These are phyloP conservation scores for Drosophila nigromelanica DNA, from an alignment of 1,140 invertebrate genomes.

Conservation along the genomic window DNA sequence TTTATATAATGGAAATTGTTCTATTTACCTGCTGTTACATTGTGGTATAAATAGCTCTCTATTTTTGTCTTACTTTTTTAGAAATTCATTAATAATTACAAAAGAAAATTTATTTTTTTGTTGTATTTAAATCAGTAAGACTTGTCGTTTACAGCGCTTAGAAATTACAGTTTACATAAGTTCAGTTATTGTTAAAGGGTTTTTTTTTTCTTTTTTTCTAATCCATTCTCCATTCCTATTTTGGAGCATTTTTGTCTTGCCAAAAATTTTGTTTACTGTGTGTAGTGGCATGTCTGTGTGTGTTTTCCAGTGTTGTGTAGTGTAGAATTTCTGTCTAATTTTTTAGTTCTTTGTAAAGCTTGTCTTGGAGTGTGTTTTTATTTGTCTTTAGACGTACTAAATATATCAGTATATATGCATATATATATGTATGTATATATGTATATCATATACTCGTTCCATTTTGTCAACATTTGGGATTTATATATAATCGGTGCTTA, in stretches of 20 bases:
- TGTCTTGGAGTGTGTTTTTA: conserved; percentile 5
- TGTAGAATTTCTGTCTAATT: conserved; percentile 5
- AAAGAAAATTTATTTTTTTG: conserved; percentile 25
- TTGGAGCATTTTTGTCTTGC: conserved; percentile 38
- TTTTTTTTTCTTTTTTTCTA: conserved; percentile 18
- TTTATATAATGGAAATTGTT: conserved; percentile 4
- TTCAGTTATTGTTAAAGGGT: conserved; percentile 50
- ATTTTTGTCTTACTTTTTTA: conserved; percentile 15
- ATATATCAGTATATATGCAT: conserved; percentile 11
- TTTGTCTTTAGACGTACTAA: conserved; percentile 9
- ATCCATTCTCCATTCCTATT: conserved; percentile 15
- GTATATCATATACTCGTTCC: conserved; percentile 41
- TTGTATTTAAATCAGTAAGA: conserved; percentile 44
- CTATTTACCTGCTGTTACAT: conserved; percentile 16
- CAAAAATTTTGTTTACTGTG: conserved; percentile 35
- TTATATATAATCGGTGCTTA: conserved; percentile 43
- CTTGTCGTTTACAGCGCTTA: conserved; percentile 62
- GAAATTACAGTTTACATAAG: conserved; percentile 70
- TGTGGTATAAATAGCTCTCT: conserved; percentile 26
- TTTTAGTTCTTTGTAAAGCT: conserved; percentile 19
- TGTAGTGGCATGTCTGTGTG: not conserved
- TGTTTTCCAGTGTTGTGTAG: conserved; percentile 8
- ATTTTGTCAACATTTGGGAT: conserved; percentile 52
- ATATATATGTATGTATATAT: not conserved
- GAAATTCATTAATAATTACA: conserved; percentile 36